Evolutionary conservation across 2,113 vertebrate species (phyloP), one percentile per base, ranked within the genome.

Genomic region (Oncorhynchus keta): DNA sequence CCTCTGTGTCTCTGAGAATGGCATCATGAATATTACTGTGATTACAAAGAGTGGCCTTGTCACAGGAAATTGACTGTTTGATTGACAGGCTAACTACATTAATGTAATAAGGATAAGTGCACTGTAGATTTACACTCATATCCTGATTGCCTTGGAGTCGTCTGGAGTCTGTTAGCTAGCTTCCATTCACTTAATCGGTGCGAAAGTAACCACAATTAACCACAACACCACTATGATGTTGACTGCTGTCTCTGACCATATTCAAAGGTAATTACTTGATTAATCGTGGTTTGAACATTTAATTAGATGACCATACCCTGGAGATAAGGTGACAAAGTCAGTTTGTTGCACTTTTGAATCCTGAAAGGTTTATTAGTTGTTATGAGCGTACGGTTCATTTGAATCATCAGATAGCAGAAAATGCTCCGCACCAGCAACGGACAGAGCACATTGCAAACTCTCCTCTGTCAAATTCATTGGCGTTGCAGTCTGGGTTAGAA

Each of bases 11-110:
- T 74, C 89, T 89, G 88, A 83, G 87, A 91, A 86, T 86, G 88
- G 88, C 92, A 84, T 84, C 77, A 75, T 85, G 84, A 91, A 92
- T 94, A 91, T 94, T 93, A 91, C 84, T 88, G 84, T 87, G 86
- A 93, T 93, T 90, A 91, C 86, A 94, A 84, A 93, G 91, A 93
- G 86, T 90, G 65, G 79, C 81, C 83, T 84, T 93, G 92, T 92
- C 86, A 89, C 64, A 72, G 79, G 84, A 85, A 90, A 91, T 87
- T 93, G 90, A 92, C 90, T 91, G 84, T 76, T 76, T 84, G 80
- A 83, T 81, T 87, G 86, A 74, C 85, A 84, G 76, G 57, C 88
- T 86, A 90, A 80, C 86, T 91, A 85, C 89, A 91, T 90, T 85
- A 91, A 45, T 45, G 9, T 45, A 45, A 45, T 45, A 45, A 91